Evolutionary conservation across 2,113 vertebrate genomes (phyloP), one percentile per base, ranked within the genome.

Genomic region (Meleagris gallopavo): DNA sequence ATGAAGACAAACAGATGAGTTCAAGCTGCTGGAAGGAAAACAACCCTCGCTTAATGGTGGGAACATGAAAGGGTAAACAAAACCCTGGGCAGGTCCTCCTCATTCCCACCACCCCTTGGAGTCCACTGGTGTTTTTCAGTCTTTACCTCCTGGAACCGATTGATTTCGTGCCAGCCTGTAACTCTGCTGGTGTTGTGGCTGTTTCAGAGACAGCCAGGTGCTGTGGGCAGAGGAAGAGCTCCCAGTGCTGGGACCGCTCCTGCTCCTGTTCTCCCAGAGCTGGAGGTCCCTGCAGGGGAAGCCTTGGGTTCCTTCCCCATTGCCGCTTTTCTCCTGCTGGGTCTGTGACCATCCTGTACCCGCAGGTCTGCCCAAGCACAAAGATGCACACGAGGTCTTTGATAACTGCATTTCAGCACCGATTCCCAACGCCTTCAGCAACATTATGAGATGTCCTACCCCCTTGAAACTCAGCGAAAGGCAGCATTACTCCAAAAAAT

Each of bases 181-280:
- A 97, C 95, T 96, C 97, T 95, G 97, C 95, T 95, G 97, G 96
- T 97, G 95, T 96, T 96, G 97, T 95, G 97, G 90, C 97, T 97
- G 83, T 97, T 97, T 94, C 94, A 97, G 97, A 97, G 96, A 93
- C 96, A 97, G 97, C 97, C 97, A 98, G 97, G 97, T 98, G 98
- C 90, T 88, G 64, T 64, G 70, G 90, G 81, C 57, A 46, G 38
- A 40, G 25, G 38, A 64, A 8, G 61, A 29, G 36, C 25, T 40
- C 36, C 61, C 71, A 67, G 76, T 0, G 3, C 64, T 7, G 83
- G 45, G 91, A 88, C 19, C 24, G 71, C 58, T 87, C 74, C 82
- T 81, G 54, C 17, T 22, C 29, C 73, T 2, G 3, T 43, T 94
- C 62, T 86, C 91, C 58, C 69, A 2, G 83, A 36, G 12, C 13